These are phyloP conservation scores for Dermatemys mawii DNA, from an alignment of 2,113 vertebrate species.

Conservation along the genomic window DNA sequence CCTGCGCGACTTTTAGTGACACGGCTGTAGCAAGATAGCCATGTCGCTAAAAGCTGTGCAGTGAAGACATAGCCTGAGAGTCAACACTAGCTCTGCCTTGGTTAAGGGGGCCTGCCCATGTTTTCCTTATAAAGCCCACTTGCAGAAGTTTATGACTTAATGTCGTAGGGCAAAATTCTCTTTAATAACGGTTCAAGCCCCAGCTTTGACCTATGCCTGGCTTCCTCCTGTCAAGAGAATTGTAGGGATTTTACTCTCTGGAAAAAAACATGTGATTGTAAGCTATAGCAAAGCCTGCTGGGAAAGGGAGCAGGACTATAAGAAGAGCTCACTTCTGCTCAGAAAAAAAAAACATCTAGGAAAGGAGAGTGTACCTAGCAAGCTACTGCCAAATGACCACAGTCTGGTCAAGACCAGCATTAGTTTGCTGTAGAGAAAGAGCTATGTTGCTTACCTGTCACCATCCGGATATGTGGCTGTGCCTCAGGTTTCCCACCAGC, in stretches of 20 bases:
- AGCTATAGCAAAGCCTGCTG: not conserved
- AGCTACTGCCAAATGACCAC: not conserved
- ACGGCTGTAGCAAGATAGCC: no score
- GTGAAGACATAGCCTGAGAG: not conserved
- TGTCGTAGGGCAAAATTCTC: not conserved
- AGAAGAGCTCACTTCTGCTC: not conserved
- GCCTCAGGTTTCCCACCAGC: not conserved
- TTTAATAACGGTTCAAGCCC: constrained; percentile 36
- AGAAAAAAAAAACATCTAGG: not conserved
- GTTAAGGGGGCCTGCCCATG: not conserved
- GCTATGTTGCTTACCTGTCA: constrained; percentile 8
- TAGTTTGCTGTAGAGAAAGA: not conserved
- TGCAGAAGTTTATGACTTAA: not conserved
- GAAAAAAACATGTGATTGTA: not conserved
- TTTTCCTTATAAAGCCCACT: not conserved
- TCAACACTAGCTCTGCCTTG: not conserved
- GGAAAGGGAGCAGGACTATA: constrained; percentile 27
- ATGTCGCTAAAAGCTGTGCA: no score
- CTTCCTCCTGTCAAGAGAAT: constrained; percentile 33
- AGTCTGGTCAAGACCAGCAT: not conserved
- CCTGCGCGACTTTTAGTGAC: no score
- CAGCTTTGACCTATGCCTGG: constrained; percentile 15
- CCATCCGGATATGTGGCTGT: constrained; percentile 17
- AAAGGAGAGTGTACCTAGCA: not conserved
- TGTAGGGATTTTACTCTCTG: constrained; percentile 49